Evolutionary conservation across 2,888 invertebrate species (phyloP).

Genomic region (Leucozona laternaria): DNA sequence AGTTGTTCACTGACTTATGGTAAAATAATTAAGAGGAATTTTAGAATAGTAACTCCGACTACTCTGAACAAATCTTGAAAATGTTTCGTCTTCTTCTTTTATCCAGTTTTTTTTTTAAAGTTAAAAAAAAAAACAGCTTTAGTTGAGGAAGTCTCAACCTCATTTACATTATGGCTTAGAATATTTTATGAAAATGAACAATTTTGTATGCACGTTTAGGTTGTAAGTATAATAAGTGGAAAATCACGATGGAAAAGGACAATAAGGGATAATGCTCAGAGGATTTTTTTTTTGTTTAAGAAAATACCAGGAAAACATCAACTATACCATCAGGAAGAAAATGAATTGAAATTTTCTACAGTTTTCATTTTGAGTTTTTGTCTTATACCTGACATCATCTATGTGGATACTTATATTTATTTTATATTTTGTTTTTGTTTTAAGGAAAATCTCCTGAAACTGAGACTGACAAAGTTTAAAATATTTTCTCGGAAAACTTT

Average conservation of each 20-base stretch:
- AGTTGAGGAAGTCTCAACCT: constrained; percentile 42
- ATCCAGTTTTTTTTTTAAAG: not conserved
- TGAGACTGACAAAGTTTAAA: constrained; percentile 17
- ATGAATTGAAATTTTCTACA: constrained; percentile 37
- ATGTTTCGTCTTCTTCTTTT: not conserved
- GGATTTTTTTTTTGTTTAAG: not conserved
- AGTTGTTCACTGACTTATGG: no score
- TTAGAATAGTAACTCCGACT: not conserved
- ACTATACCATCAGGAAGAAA: not conserved
- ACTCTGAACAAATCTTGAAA: not conserved
- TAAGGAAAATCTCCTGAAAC: not conserved
- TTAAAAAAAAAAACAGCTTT: not conserved
- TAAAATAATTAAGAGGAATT: no score
- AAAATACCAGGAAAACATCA: constrained; percentile 1
- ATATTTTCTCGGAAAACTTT: constrained; percentile 25
- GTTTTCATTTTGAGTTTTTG: constrained; percentile 19
- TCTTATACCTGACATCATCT: constrained; percentile 9
- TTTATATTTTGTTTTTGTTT: constrained; percentile 4
- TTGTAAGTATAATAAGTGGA: constrained; percentile 50
- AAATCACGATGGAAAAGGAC: constrained; percentile 50
- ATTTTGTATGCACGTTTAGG: constrained; percentile 56
- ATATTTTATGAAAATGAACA: constrained; percentile 60
- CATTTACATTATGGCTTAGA: constrained; percentile 53
- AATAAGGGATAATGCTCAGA: constrained; percentile 34
- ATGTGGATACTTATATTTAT: not conserved